Conservation (phyloP, 2,888 invertebrate species). For the Drosophila nr. perissopoda region DNA sequence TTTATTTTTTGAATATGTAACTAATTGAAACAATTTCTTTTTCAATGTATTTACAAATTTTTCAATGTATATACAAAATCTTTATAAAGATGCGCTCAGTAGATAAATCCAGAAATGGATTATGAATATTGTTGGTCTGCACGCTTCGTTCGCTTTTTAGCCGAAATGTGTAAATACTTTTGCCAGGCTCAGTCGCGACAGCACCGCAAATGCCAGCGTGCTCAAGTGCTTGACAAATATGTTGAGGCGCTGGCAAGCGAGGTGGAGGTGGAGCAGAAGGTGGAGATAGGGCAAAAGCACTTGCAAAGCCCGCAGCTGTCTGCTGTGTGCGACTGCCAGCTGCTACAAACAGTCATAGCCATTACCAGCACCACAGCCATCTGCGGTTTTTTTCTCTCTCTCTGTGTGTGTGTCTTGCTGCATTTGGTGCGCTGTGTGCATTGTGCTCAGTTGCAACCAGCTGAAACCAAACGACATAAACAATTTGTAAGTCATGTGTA, state of each 20-base stretch:
- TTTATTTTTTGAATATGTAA: neutral
- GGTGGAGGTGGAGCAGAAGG: neutral
- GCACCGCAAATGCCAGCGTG: conserved; percentile 56
- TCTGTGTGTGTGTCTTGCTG: conserved; percentile 17
- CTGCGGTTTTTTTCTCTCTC: conserved; percentile 32
- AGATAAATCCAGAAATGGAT: conserved; percentile 27
- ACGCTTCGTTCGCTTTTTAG: conserved; percentile 17
- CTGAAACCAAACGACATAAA: conserved; percentile 68
- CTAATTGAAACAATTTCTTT: neutral
- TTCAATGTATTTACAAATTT: neutral
- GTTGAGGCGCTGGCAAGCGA: conserved; percentile 37
- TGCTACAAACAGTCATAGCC: conserved; percentile 36
- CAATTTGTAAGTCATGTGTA: conserved; percentile 82
- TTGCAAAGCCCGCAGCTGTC: conserved; percentile 42
- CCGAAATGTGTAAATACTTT: conserved; percentile 30
- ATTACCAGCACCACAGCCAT: conserved; percentile 58
- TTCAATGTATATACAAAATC: neutral
- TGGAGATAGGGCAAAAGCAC: conserved; percentile 28
- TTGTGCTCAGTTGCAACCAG: conserved; percentile 21
- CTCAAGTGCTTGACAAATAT: conserved; percentile 74
- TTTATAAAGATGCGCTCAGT: conserved; percentile 1
- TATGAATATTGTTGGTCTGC: conserved; percentile 37
- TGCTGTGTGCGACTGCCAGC: conserved; percentile 32
- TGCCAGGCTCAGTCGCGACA: conserved; percentile 19
- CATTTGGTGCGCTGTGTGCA: conserved; percentile 13